A percentile compares a stretch with the other conserved stretches of the same genome.
These are phyloP conservation scores for Leucozona laternaria DNA, from an alignment of 2,888 invertebrate species.

Conservation along the genomic window DNA sequence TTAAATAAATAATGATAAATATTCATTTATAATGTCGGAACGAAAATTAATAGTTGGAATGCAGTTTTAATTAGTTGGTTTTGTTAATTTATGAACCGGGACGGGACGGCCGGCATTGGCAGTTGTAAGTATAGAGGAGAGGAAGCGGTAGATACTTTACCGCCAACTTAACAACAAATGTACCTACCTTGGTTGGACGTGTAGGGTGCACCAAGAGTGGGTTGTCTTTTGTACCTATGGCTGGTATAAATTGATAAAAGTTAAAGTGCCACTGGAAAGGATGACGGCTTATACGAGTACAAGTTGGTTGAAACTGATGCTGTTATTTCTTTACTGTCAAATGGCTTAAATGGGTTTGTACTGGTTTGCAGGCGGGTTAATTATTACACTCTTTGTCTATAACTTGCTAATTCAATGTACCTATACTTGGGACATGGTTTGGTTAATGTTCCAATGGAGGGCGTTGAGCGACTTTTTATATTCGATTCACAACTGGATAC, in stretches of 20 bases:
- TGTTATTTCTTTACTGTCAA: slow-evolving; percentile 41
- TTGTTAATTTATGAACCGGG: slow-evolving; percentile 65
- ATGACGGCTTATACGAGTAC: slow-evolving; percentile 25
- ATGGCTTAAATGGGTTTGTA: slow-evolving; percentile 45
- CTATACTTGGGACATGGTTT: background rate
- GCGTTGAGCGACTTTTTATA: slow-evolving; percentile 53
- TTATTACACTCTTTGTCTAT: slow-evolving; percentile 45
- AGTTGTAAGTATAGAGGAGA: background rate
- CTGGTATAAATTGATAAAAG: slow-evolving; percentile 18
- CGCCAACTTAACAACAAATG: background rate
- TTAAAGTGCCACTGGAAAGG: slow-evolving; percentile 47
- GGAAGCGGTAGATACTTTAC: background rate
- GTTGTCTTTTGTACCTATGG: background rate
- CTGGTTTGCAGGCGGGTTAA: slow-evolving; percentile 57
- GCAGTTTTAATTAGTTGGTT: slow-evolving; percentile 70
- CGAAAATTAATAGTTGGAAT: slow-evolving; percentile 75
- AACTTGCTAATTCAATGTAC: slow-evolving; percentile 5
- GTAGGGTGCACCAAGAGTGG: slow-evolving; percentile 45
- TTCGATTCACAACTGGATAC: slow-evolving; percentile 48
- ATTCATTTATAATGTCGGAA: slow-evolving; percentile 72
- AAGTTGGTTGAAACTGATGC: slow-evolving; percentile 5
- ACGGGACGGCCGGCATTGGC: background rate
- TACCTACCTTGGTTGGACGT: slow-evolving; percentile 5
- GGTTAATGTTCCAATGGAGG: slow-evolving; percentile 23
- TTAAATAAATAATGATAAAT: slow-evolving; percentile 55